Evolutionary conservation across 2,113 vertebrate species (phyloP).

Genomic region (Bettongia penicillata): DNA sequence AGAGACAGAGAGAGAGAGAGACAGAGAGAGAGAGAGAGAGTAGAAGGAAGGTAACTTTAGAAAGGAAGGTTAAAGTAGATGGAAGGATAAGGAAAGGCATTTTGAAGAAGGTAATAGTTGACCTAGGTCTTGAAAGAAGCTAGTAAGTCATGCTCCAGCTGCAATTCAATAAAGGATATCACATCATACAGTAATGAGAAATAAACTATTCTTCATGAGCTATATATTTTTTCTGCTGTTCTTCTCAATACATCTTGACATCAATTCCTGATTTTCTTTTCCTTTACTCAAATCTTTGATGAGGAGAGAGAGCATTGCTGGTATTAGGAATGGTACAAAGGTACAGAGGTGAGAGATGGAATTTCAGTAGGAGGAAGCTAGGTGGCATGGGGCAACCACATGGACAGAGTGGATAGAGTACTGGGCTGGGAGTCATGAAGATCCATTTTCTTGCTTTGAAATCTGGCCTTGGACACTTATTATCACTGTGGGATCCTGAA

Average conservation of each 20-base stretch:
- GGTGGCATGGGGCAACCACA: background rate
- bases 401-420: background rate
- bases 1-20: too few relatives aligned
- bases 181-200: background rate
- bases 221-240: too few relatives aligned
- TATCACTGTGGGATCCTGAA: background rate
- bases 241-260: too few relatives aligned
- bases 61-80: too few relatives aligned
- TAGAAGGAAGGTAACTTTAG: too few relatives aligned
- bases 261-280: too few relatives aligned
- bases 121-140: background rate
- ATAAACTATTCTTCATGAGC: background rate
- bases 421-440: background rate
- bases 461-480: background rate
- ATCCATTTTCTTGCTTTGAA: background rate
- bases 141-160: too few relatives aligned
- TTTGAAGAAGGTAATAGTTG: background rate
- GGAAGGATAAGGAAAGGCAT: background rate
- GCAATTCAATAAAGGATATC: background rate
- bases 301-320: too few relatives aligned
- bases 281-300: too few relatives aligned
- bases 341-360: too few relatives aligned
- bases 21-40: too few relatives aligned
- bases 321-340: too few relatives aligned
- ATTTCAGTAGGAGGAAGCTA: background rate